These are phyloP conservation scores for Pseudomyrmex dendroicus DNA, from an alignment of 1,140 invertebrate genomes.

Conservation along the genomic window DNA sequence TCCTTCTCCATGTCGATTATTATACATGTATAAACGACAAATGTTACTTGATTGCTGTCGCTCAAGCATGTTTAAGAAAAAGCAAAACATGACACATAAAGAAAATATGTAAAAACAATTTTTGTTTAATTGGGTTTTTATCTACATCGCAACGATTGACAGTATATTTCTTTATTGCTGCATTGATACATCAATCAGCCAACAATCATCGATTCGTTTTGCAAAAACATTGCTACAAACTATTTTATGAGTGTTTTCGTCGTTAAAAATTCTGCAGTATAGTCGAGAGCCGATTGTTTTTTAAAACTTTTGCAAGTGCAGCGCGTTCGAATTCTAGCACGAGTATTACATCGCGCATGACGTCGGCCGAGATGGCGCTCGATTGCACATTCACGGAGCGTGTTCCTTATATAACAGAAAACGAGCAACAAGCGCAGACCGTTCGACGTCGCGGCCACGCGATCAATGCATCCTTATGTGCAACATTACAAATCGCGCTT, in stretches of 20 bases:
- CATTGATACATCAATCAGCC: not conserved
- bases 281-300: not conserved
- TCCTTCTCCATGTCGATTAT: not conserved
- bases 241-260: not conserved
- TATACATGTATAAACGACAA: too few relatives aligned
- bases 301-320: not conserved
- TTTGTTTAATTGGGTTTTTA: not conserved
- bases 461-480: not conserved
- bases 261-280: not conserved
- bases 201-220: not conserved
- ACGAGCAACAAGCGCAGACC: slow-evolving; percentile 58
- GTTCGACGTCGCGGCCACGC: not conserved
- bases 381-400: slow-evolving; percentile 59
- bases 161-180: not conserved
- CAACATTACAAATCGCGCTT: not conserved
- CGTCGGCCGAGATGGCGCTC: slow-evolving; percentile 64
- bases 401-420: slow-evolving; percentile 73
- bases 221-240: not conserved
- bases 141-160: not conserved
- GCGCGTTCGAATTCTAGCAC: slow-evolving; percentile 56
- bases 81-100: not conserved
- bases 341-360: not conserved
- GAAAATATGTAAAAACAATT: not conserved
- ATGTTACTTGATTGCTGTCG: not conserved
- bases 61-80: not conserved